A percentile compares a stretch with the other conserved stretches of the same genome.
These are phyloP conservation scores for Danaus chrysippus DNA, from an alignment of 2,888 invertebrate genomes.

Conservation along the genomic window DNA sequence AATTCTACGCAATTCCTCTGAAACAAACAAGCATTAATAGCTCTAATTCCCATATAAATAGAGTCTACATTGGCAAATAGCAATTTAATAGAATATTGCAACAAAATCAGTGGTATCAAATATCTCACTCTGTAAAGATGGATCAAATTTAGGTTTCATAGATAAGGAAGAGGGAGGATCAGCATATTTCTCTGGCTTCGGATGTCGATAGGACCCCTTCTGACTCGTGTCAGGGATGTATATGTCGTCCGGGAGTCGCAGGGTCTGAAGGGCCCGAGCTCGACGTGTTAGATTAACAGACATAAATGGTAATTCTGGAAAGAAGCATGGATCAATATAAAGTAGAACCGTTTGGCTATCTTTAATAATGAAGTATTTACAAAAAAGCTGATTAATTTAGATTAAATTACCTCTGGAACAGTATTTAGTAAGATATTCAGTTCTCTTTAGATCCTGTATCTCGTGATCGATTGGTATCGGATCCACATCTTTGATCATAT, in stretches of 20 bases:
- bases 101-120: background rate
- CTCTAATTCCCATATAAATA: too few relatives aligned
- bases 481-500: conserved; percentile 60
- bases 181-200: conserved; percentile 56
- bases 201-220: conserved; percentile 53
- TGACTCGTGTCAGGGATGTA: conserved; percentile 64
- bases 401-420: conserved; percentile 59
- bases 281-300: conserved; percentile 64
- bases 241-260: conserved; percentile 64
- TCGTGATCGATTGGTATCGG: conserved; percentile 60
- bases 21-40: background rate
- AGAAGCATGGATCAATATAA: background rate
- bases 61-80: too few relatives aligned
- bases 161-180: conserved; percentile 52
- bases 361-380: background rate
- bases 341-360: too few relatives aligned
- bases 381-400: background rate
- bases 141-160: conserved; percentile 59
- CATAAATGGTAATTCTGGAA: conserved; percentile 68
- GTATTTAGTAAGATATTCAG: conserved; percentile 63
- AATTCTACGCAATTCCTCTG: conserved; percentile 66
- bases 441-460: conserved; percentile 62
- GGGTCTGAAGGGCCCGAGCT: conserved; percentile 65
- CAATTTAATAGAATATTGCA: too few relatives aligned
- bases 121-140: conserved; percentile 52